Percentiles rank a stretch among this genome's conserved stretches.
phyloP scores from a whole-genome alignment of 2,113 vertebrate species.

The Lophotis ruficrista region DNA sequence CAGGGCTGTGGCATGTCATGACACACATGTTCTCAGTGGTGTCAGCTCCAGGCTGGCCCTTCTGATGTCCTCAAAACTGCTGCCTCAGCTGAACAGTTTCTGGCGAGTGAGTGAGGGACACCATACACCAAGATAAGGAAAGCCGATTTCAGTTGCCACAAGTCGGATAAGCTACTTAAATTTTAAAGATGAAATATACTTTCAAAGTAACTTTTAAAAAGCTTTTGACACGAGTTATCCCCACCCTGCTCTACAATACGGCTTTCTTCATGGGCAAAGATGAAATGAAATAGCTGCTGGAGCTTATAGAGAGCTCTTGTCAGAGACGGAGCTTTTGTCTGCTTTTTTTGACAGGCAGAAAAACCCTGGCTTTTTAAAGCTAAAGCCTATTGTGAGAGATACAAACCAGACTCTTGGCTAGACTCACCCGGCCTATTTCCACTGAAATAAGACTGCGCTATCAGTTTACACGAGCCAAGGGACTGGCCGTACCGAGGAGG shows the following conservation, averaged over 20 bases:
- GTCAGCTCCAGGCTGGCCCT: background rate
- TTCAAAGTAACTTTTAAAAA: constrained; percentile 64
- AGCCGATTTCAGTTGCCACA: constrained; percentile 25
- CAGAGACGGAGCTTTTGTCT: constrained; percentile 38
- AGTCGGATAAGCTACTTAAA: constrained; percentile 59
- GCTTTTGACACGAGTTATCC: constrained; percentile 34
- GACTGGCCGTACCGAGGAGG: background rate
- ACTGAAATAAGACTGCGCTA: background rate
- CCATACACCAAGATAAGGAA: background rate
- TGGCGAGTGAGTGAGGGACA: background rate
- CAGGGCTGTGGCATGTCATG: background rate
- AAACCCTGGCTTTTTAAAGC: constrained; percentile 35
- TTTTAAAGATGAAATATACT: constrained; percentile 52
- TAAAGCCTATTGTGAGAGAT: constrained; percentile 45
- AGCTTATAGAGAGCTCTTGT: constrained; percentile 37
- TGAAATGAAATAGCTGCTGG: constrained; percentile 38
- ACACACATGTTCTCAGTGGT: background rate
- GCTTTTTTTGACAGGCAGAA: constrained; percentile 52
- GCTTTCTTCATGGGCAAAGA: constrained; percentile 36
- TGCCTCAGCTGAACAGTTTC: constrained; percentile 35
- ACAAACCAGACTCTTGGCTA: constrained; percentile 22
- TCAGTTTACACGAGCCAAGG: background rate
- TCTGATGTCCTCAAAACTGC: background rate
- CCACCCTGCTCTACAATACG: constrained; percentile 1
- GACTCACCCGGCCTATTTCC: background rate